Base-by-base conservation (phyloP, 2,113 vertebrate genomes). In the Sardina pilchardus region DNA sequence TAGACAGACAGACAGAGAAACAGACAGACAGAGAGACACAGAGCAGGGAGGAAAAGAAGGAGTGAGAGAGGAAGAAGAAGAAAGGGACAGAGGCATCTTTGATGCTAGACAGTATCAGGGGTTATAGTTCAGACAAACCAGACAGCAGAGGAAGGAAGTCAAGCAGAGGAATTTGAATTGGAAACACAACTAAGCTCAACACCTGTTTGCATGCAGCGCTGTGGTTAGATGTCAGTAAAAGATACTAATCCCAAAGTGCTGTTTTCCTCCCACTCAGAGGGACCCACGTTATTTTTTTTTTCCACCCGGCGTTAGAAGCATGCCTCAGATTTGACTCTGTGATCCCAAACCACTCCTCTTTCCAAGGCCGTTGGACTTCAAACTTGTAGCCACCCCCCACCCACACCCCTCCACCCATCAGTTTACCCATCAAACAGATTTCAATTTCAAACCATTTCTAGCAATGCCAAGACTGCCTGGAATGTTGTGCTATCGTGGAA, bases 21-120 rank as follows among this genome's bases (percentile, higher is more conserved):
- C n/a, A n/a, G n/a, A n/a, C n/a, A n/a, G n/a, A n/a, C 83, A 90
- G 83, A 93, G 90, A 89, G 92, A 89, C 90, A 90, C 10, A 82
- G 21, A 48, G 56, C 26, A 78, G 47, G 81, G 42, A 59, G 53
- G 80, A 85, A 78, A 85, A 47, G 83, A 85, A 43, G n/a, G 82
- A n/a, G 42, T 83, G 56, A 50, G 71, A 36, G 26, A 71, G 39
- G 12, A 71, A 10, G 63, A 71, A 78, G 12, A 71, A 10, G 63
- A 78, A 78, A 36, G 71, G 14, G 1, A 78, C 30, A 78, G 71
- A 78, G 34, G 19, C 30, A 78, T 8, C 30, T 17, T 71, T 78
- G 26, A 78, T 30, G 63, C 39, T 4, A 39, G 39, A 39, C 39
- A 50, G 12, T 50, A 50, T 50, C 48, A 50, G 48, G 48, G 48